These are phyloP conservation scores for Himalopsyche anomala DNA, from an alignment of 2,888 invertebrate species.

Conservation along the genomic window DNA sequence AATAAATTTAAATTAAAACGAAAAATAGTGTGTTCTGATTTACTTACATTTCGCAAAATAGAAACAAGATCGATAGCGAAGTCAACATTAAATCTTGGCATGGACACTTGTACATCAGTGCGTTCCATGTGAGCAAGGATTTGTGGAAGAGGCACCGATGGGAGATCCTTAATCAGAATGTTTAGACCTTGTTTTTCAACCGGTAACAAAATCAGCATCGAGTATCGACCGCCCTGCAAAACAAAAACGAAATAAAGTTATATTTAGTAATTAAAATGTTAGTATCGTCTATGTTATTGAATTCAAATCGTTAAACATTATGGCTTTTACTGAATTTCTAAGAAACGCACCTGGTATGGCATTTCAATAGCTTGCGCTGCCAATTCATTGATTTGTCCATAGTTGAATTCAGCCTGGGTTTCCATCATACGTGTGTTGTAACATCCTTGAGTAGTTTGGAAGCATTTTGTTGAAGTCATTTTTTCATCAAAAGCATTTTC, in stretches of 20 bases:
- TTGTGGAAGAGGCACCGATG: conserved; percentile 75
- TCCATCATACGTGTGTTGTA: conserved; percentile 79
- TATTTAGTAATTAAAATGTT: neutral
- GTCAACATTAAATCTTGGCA: conserved; percentile 81
- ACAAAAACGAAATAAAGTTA: neutral
- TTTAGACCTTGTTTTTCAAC: conserved; percentile 74
- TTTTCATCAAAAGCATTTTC: conserved; percentile 76
- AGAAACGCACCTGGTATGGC: conserved; percentile 78
- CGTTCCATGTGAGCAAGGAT: conserved; percentile 73
- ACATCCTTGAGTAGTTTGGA: conserved; percentile 73
- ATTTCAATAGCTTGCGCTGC: conserved; percentile 81
- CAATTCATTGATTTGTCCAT: conserved; percentile 76
- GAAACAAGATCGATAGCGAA: conserved; percentile 76
- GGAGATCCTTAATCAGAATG: conserved; percentile 76
- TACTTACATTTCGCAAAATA: conserved; percentile 71
- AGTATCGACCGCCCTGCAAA: conserved; percentile 78
- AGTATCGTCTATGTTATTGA: no score
- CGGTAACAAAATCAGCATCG: conserved; percentile 81
- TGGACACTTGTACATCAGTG: conserved; percentile 75
- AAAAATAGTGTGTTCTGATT: neutral
- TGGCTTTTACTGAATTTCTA: neutral
- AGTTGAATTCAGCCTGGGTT: conserved; percentile 76
- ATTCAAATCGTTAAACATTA: no score
- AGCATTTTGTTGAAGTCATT: conserved; percentile 76
- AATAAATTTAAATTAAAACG: no score